phyloP scores from a whole-genome alignment of 2,888 invertebrate genomes.

The Eupelmus urozonus region DNA sequence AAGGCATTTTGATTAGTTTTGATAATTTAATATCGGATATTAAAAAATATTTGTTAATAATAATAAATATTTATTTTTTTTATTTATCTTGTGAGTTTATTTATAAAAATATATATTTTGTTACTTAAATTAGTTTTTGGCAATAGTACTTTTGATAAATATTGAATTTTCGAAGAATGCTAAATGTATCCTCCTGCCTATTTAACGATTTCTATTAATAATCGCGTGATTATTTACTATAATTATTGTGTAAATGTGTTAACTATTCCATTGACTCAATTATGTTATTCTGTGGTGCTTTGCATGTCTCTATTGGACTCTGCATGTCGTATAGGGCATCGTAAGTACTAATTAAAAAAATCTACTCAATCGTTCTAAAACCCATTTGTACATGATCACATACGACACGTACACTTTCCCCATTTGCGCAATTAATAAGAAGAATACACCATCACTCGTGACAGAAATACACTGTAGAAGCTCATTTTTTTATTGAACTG shows the following conservation, averaged over 20 bases:
- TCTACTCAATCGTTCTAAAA: slow-evolving; percentile 52
- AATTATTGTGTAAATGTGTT: slow-evolving; percentile 70
- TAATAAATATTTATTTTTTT: slow-evolving; percentile 1
- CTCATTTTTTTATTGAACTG: slow-evolving; percentile 3
- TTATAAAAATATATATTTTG: not conserved
- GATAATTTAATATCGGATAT: too few species aligned
- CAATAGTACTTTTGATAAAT: too few species aligned
- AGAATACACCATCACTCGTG: not conserved
- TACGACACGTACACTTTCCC: slow-evolving; percentile 36
- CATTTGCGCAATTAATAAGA: not conserved
- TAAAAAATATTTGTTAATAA: not conserved
- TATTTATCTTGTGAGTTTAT: slow-evolving; percentile 5
- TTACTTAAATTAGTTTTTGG: not conserved
- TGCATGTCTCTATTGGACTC: slow-evolving; percentile 77
- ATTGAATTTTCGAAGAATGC: too few species aligned
- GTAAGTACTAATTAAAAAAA: slow-evolving; percentile 73
- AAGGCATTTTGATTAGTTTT: too few species aligned
- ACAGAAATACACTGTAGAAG: slow-evolving; percentile 1
- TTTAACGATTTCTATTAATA: not conserved
- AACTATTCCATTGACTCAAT: slow-evolving; percentile 73
- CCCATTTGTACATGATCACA: slow-evolving; percentile 38
- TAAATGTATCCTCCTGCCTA: too few species aligned
- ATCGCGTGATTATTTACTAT: not conserved
- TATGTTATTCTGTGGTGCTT: slow-evolving; percentile 77
- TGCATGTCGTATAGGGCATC: slow-evolving; percentile 77